Evolutionary conservation across 1,140 invertebrate genomes (phyloP), one percentile per base, ranked within the genome.

Genomic region (Zaprionus davidi): DNA sequence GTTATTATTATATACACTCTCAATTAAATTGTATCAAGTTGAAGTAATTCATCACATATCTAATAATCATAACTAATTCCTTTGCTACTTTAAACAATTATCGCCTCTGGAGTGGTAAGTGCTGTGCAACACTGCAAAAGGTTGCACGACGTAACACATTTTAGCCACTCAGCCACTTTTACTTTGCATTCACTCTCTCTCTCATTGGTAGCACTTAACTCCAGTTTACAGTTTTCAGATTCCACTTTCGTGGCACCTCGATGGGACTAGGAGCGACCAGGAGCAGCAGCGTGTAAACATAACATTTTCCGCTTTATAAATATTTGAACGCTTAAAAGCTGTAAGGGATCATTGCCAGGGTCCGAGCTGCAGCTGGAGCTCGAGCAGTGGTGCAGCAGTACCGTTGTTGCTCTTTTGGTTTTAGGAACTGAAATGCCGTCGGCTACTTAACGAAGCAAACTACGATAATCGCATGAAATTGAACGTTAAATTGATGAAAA

Each of bases 311-410:
- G 72, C 81, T 79, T 74, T 79, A 90, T 88, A 88, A 88, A 88
- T 88, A 88, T 88, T 90, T 85, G 57, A 90, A 60, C 78, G 76
- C 81, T 81, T 90, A 90, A 84, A 85, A 88, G 84, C 85, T 68
- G 72, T 64, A 57, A 56, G 63, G 66, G 78, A 67, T 60, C 66
- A 44, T 26, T 59, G 38, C 70, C 66, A 65, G 57, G 44, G 49
- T 41, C 46, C 46, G 64, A 68, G 44, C 34, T 56, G 59, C 20
- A 59, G 34, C 15, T 22, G 59, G 60, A 70, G 67, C 60, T 56
- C 28, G 2, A 75, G 44, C 28, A 20, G 53, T 51, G 38, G 13
- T 31, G 46, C 46, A 51, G 60, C 57, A 38, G 59, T 58, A 56
- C 60, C 55, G 71, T 63, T 74, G 44, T 36, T 67, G 44, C 57